Conservation (phyloP, 1,140 invertebrate genomes). For the Penaeus japonicus region DNA sequence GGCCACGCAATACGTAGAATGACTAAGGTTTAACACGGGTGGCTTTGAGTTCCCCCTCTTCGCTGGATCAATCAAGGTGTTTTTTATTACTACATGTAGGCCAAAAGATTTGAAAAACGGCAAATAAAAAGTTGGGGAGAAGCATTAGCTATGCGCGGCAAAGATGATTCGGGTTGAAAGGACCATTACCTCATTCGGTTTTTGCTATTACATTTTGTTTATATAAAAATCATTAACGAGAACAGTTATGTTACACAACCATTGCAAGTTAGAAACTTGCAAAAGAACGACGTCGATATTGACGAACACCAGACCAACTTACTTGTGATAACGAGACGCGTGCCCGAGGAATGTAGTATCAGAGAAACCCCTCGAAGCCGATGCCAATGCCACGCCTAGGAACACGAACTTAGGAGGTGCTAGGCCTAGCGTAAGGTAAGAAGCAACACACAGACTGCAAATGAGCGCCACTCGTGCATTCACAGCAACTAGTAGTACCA, state of each 20-base stretch:
- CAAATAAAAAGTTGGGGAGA: no score
- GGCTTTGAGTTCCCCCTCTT: no score
- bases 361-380: slow-evolving; percentile 46
- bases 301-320: not conserved
- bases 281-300: not conserved
- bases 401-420: slow-evolving; percentile 34
- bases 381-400: slow-evolving; percentile 48
- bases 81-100: no score
- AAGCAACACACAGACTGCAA: slow-evolving; percentile 30
- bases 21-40: no score
- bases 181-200: no score
- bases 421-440: slow-evolving; percentile 48
- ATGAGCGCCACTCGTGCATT: slow-evolving; percentile 26
- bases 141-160: no score
- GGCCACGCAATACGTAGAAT: no score
- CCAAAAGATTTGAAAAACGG: no score
- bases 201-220: no score
- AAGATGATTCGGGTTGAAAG: no score
- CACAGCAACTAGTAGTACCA: slow-evolving; percentile 62
- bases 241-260: not conserved
- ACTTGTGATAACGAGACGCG: slow-evolving; percentile 47
- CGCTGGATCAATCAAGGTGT: no score
- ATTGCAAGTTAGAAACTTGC: no score
- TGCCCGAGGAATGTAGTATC: slow-evolving; percentile 51
- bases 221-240: not conserved